Evolutionary conservation across 2,797 vertebrate species (phyloP).

Genomic region (Neoniphon sammara): DNA sequence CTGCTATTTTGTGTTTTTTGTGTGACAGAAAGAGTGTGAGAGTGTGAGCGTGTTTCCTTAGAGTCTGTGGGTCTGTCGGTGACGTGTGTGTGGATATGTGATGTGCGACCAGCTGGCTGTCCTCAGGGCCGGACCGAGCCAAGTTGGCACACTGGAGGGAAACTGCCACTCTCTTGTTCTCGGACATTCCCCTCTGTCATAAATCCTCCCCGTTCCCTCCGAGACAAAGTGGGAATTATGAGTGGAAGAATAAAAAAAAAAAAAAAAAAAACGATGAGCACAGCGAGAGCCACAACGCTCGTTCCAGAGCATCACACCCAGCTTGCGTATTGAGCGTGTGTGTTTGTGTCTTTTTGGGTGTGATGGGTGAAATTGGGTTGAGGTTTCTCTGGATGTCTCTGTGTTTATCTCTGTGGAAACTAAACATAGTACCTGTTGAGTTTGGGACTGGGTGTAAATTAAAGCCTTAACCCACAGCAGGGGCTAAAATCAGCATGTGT

Average conservation of each 20-base stretch:
- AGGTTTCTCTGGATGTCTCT: conserved; percentile 10
- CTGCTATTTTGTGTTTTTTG: conserved; percentile 22
- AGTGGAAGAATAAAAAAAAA: conserved; percentile 31
- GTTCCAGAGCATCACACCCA: conserved; percentile 44
- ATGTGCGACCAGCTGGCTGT: conserved; percentile 57
- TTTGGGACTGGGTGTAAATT: conserved; percentile 1
- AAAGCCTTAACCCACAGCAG: conserved; percentile 13
- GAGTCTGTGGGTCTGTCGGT: conserved; percentile 25
- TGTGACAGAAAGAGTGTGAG: conserved; percentile 4
- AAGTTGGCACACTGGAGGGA: conserved; percentile 75
- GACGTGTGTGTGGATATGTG: conserved; percentile 42
- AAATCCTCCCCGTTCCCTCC: conserved; percentile 52
- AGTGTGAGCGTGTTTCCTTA: conserved; percentile 31
- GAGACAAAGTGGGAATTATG: conserved; percentile 13
- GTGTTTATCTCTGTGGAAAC: conserved; percentile 7
- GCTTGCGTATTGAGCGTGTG: conserved; percentile 13
- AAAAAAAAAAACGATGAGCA: too few species aligned
- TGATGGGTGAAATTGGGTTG: neutral
- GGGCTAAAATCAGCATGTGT: conserved; percentile 15
- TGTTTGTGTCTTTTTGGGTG: neutral
- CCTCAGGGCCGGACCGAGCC: conserved; percentile 37
- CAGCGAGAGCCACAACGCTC: conserved; percentile 18
- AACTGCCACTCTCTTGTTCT: conserved; percentile 73
- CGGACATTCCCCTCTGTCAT: conserved; percentile 73
- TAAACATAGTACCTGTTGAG: conserved; percentile 29